These are phyloP conservation scores for Urechis unicinctus DNA, from an alignment of 2,888 invertebrate genomes.

Conservation along the genomic window DNA sequence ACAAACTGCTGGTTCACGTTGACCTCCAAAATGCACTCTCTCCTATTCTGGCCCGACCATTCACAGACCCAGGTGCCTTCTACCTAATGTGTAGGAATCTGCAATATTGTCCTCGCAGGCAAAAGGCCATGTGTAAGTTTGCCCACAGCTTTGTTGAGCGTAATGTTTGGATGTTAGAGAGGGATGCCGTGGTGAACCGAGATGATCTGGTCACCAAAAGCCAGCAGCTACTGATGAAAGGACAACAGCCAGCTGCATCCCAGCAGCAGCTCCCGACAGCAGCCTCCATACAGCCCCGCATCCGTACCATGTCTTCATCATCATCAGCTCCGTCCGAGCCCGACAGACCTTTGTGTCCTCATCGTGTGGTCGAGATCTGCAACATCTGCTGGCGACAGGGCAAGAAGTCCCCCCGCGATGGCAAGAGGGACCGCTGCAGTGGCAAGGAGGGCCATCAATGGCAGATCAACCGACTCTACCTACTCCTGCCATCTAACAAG, in stretches of 20 bases:
- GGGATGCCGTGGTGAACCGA: conserved; percentile 20
- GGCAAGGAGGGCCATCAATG: conserved; percentile 22
- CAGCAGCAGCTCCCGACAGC: too few relatives aligned
- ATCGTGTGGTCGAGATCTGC: conserved; percentile 29
- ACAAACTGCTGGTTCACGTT: neutral
- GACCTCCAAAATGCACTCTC: neutral
- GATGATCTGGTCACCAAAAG: neutral
- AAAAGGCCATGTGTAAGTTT: conserved; percentile 27
- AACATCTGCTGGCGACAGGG: conserved; percentile 36
- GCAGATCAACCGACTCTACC: conserved; percentile 26
- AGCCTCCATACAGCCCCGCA: too few relatives aligned
- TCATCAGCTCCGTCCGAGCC: neutral
- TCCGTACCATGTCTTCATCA: too few relatives aligned
- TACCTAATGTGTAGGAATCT: conserved; percentile 37
- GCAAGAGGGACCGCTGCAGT: neutral
- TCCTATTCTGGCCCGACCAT: neutral
- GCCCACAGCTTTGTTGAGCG: conserved; percentile 41
- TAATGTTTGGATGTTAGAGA: conserved; percentile 42
- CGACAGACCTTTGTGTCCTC: conserved; percentile 14
- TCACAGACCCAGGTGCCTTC: conserved; percentile 23
- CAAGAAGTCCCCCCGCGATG: conserved; percentile 9
- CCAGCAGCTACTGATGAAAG: neutral
- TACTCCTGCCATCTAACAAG: conserved; percentile 24
- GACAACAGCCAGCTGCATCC: neutral
- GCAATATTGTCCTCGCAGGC: conserved; percentile 27